phyloP scores from a whole-genome alignment of 2,888 invertebrate species.

The Drosophila anomelani region DNA sequence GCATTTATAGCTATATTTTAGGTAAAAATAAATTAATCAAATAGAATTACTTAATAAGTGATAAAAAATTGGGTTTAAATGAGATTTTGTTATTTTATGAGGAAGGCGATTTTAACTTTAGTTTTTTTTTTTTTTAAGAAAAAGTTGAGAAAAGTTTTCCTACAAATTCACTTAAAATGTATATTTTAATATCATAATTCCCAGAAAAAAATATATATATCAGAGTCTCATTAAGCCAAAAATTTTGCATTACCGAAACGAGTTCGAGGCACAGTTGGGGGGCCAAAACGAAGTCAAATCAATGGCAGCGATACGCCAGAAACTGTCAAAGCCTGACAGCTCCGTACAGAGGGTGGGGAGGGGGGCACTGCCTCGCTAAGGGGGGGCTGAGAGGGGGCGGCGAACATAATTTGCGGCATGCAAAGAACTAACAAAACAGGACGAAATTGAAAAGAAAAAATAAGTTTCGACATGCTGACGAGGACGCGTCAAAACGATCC shows the following conservation, averaged over 20 bases:
- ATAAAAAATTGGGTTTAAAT: no score
- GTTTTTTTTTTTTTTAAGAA: no score
- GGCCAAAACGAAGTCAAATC: slow-evolving; percentile 51
- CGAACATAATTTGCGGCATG: slow-evolving; percentile 77
- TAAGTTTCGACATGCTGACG: slow-evolving; percentile 71
- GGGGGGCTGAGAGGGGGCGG: background rate
- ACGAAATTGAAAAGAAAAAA: slow-evolving; percentile 35
- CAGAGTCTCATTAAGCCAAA: slow-evolving; percentile 8
- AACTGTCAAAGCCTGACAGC: slow-evolving; percentile 61
- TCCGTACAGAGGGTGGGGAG: background rate
- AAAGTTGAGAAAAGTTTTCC: no score
- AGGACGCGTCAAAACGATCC: slow-evolving; percentile 78
- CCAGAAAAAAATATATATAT: background rate
- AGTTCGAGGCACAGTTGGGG: slow-evolving; percentile 15
- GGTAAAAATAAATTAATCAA: no score
- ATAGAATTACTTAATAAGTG: no score
- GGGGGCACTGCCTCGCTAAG: background rate
- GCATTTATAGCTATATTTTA: background rate
- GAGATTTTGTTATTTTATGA: no score
- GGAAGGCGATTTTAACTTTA: no score
- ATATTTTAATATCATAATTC: background rate
- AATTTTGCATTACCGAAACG: slow-evolving; percentile 1
- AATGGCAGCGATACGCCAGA: slow-evolving; percentile 38
- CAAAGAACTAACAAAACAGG: slow-evolving; percentile 75
- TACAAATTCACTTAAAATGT: background rate